phyloP scores from a whole-genome alignment of 2,113 vertebrate species.

The Centrocercus urophasianus region DNA sequence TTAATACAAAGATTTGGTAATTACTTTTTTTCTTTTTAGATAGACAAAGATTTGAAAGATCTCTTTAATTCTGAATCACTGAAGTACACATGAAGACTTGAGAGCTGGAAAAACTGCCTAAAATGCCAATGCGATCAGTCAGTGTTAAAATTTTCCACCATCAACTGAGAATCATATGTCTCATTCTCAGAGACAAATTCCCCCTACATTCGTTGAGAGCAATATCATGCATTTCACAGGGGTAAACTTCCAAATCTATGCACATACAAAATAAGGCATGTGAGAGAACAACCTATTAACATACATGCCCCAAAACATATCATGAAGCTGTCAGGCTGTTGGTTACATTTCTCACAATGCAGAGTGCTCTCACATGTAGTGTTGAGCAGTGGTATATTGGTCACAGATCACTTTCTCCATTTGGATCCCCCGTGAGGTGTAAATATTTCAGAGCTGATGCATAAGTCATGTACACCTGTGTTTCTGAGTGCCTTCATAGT shows the following conservation, averaged over 20 bases:
- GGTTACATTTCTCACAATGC: background rate
- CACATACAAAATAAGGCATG: background rate
- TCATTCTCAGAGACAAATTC: background rate
- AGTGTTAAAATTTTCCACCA: slow-evolving; percentile 26
- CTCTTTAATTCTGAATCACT: slow-evolving; percentile 40
- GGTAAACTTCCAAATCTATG: background rate
- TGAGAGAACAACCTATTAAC: slow-evolving; percentile 3
- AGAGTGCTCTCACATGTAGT: background rate
- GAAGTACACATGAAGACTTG: slow-evolving; percentile 9
- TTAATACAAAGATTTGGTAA: slow-evolving; percentile 26
- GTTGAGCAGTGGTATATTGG: background rate
- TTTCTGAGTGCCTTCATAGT: background rate
- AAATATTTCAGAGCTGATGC: slow-evolving; percentile 61
- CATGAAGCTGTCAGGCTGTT: background rate
- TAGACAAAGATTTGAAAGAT: slow-evolving; percentile 14
- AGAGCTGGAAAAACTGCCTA: background rate
- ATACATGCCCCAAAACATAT: background rate
- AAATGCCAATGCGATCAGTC: slow-evolving; percentile 37
- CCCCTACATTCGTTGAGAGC: background rate
- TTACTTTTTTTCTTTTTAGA: background rate
- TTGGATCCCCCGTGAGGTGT: slow-evolving; percentile 51
- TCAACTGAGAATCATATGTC: background rate
- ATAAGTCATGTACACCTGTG: slow-evolving; percentile 61
- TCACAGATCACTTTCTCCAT: slow-evolving; percentile 45
- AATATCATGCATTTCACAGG: background rate